These are phyloP conservation scores for Drosophila histrio DNA, from an alignment of 2,888 invertebrate genomes.

Conservation along the genomic window DNA sequence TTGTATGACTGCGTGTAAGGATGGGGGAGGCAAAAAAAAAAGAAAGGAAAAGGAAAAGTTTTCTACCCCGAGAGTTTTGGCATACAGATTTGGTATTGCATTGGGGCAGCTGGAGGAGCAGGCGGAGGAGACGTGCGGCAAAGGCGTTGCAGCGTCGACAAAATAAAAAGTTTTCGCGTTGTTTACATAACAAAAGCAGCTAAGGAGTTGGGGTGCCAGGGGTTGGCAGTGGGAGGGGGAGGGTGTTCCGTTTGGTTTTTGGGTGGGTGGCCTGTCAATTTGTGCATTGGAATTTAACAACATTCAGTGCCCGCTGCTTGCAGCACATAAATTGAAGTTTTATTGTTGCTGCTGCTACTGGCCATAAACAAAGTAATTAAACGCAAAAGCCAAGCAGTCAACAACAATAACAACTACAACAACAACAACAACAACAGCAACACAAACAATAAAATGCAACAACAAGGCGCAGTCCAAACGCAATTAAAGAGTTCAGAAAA, in stretches of 20 bases:
- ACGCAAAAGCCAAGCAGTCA: constrained; percentile 67
- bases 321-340: constrained; percentile 76
- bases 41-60: constrained; percentile 56
- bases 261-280: constrained; percentile 68
- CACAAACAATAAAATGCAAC: constrained; percentile 31
- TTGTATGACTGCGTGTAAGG: constrained; percentile 54
- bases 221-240: neutral
- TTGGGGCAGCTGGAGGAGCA: neutral
- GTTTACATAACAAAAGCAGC: constrained; percentile 76
- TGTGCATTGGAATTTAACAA: constrained; percentile 77
- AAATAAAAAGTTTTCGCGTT: constrained; percentile 69
- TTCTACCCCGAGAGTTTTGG: constrained; percentile 48
- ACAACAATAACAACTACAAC: constrained; percentile 23
- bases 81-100: constrained; percentile 37
- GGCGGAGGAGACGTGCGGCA: neutral
- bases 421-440: constrained; percentile 30
- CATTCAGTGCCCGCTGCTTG: constrained; percentile 48
- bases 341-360: constrained; percentile 65
- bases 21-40: constrained; percentile 18
- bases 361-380: constrained; percentile 78
- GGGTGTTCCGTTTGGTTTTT: neutral
- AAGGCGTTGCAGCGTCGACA: constrained; percentile 67
- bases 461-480: constrained; percentile 45
- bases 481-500: constrained; percentile 76
- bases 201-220: neutral